These are phyloP conservation scores for Drepanosiphum platanoidis DNA, from an alignment of 2,888 invertebrate species.

Conservation along the genomic window DNA sequence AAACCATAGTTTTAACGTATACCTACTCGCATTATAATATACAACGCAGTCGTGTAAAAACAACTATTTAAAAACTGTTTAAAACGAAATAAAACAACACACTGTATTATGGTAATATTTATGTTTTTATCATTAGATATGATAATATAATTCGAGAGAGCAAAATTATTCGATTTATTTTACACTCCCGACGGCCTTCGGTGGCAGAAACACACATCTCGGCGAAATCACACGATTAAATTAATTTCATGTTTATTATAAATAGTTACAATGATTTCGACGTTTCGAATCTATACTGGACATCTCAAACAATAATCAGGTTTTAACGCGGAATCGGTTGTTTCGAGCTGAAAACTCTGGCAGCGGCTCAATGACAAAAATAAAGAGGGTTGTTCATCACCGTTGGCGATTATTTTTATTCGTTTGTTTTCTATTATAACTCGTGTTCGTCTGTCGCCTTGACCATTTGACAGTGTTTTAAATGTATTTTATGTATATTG, in stretches of 20 bases:
- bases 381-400: no score
- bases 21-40: background rate
- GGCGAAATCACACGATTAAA: background rate
- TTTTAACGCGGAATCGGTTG: background rate
- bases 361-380: background rate
- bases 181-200: background rate
- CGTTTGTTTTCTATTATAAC: background rate
- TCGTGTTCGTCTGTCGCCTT: no score
- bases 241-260: background rate
- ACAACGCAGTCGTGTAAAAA: background rate
- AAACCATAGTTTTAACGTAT: slow-evolving; percentile 8
- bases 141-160: slow-evolving; percentile 14
- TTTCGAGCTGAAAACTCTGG: background rate
- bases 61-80: background rate
- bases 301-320: background rate
- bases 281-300: background rate
- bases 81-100: background rate
- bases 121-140: background rate
- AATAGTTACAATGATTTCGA: background rate
- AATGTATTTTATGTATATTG: no score
- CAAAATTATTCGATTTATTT: slow-evolving; percentile 11
- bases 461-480: no score
- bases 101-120: background rate
- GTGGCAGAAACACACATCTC: background rate
- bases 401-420: background rate